phyloP scores from a whole-genome alignment of 2,888 invertebrate genomes.

The Carterocephalus palaemon region DNA sequence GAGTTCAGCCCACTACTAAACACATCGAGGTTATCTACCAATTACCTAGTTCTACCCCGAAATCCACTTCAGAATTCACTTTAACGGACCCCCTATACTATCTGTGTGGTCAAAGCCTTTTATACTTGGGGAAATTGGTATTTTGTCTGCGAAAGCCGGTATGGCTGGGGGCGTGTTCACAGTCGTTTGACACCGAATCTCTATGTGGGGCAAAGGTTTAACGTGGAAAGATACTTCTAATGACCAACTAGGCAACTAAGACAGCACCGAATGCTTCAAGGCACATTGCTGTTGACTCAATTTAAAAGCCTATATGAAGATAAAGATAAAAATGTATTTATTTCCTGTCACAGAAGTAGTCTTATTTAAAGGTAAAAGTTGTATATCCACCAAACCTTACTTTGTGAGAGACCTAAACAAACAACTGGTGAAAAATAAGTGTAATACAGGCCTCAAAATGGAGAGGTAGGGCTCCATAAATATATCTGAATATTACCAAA shows the following conservation, averaged over 20 bases:
- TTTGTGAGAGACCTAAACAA: too few relatives aligned
- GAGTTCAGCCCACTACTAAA: too few relatives aligned
- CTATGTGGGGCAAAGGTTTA: slow-evolving; percentile 14
- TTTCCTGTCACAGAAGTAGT: too few relatives aligned
- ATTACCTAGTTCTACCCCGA: background rate
- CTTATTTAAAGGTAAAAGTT: too few relatives aligned
- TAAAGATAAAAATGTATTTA: too few relatives aligned
- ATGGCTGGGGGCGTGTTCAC: slow-evolving; percentile 3
- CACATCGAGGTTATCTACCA: slow-evolving; percentile 2
- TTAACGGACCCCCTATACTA: slow-evolving; percentile 6
- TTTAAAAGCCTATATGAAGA: background rate
- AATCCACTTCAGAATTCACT: slow-evolving; percentile 12
- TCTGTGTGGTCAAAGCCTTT: slow-evolving; percentile 16
- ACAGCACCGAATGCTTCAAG: slow-evolving; percentile 1
- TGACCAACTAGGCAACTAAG: slow-evolving; percentile 15
- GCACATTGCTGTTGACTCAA: slow-evolving; percentile 4
- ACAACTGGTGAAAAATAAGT: too few relatives aligned
- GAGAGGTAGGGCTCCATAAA: too few relatives aligned
- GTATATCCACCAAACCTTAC: too few relatives aligned
- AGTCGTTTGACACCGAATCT: slow-evolving; percentile 20
- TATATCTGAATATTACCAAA: too few relatives aligned
- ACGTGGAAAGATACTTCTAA: slow-evolving; percentile 17
- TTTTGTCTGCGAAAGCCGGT: slow-evolving; percentile 7
- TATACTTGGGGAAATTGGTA: slow-evolving; percentile 19
- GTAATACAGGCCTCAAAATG: too few relatives aligned